Evolutionary conservation across 2,888 invertebrate genomes (phyloP).

Genomic region (Desoria tigrina): DNA sequence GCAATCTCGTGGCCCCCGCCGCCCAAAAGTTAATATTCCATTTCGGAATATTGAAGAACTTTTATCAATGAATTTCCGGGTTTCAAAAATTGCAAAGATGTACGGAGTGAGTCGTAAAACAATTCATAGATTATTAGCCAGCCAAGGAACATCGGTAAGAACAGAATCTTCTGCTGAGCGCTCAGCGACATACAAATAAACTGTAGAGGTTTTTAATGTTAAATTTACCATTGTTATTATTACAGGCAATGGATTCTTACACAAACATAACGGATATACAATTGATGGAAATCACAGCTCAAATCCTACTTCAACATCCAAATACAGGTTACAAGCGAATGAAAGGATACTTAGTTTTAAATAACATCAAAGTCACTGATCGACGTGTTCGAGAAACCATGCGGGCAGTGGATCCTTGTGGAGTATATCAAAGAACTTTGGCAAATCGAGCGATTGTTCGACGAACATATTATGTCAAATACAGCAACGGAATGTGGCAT

Average conservation of each 20-base stretch:
- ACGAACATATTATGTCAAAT: slow-evolving; percentile 33
- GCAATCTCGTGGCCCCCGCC: no score
- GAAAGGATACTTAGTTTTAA: slow-evolving; percentile 28
- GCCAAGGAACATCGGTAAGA: slow-evolving; percentile 11
- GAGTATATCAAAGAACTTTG: slow-evolving; percentile 26
- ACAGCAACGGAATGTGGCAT: slow-evolving; percentile 39
- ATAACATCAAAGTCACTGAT: slow-evolving; percentile 23
- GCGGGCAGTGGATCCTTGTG: slow-evolving; percentile 34
- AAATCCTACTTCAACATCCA: no score
- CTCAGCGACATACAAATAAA: no score
- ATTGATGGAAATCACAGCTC: no score
- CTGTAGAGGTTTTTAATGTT: neutral
- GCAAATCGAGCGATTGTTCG: slow-evolving; percentile 33
- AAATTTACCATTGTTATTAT: neutral
- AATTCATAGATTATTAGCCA: slow-evolving; percentile 13
- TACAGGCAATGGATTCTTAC: no score
- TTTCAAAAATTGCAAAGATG: slow-evolving; percentile 22
- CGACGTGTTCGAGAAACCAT: slow-evolving; percentile 17
- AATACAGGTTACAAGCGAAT: slow-evolving; percentile 43
- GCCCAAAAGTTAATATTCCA: slow-evolving; percentile 12
- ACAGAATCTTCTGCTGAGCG: neutral
- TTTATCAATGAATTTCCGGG: slow-evolving; percentile 19
- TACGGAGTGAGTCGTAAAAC: slow-evolving; percentile 9
- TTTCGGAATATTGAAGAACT: slow-evolving; percentile 12
- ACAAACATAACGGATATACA: no score